phyloP scores from a whole-genome alignment of 2,113 vertebrate genomes.

The Lota lota region DNA sequence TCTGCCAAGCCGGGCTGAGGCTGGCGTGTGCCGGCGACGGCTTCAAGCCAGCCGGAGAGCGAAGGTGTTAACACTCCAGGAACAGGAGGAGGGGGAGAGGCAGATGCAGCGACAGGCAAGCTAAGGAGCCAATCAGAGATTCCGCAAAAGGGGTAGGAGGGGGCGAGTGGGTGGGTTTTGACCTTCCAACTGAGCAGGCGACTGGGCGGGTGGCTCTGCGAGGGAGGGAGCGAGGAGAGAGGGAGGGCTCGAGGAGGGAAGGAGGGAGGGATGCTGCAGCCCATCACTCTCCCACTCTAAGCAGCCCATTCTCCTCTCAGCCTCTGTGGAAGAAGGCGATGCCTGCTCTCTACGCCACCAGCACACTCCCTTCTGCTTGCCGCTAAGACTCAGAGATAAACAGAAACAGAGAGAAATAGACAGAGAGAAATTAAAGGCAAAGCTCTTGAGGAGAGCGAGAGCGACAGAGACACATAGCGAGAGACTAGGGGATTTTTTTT shows the following conservation, averaged over 20 bases:
- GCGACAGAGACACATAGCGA: constrained; percentile 73
- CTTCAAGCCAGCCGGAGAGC: constrained; percentile 65
- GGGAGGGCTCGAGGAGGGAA: constrained; percentile 75
- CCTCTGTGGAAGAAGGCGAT: constrained; percentile 95
- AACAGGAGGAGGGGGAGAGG: constrained; percentile 39
- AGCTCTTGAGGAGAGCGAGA: constrained; percentile 15
- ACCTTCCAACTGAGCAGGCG: constrained; percentile 96
- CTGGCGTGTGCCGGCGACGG: constrained; percentile 68
- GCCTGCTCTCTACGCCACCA: constrained; percentile 89
- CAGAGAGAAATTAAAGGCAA: constrained; percentile 32
- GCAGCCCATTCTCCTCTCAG: constrained; percentile 93
- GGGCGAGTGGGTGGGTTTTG: constrained; percentile 86
- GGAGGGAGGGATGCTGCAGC: constrained; percentile 78
- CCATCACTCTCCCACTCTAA: constrained; percentile 86
- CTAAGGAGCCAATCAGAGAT: constrained; percentile 84
- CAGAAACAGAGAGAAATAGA: constrained; percentile 58
- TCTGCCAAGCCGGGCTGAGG: constrained; percentile 67
- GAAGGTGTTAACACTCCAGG: constrained; percentile 76
- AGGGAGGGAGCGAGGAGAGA: constrained; percentile 72
- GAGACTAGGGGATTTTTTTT: constrained; percentile 50
- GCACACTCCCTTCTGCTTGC: constrained; percentile 85
- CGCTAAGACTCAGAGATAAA: constrained; percentile 76
- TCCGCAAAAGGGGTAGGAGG: constrained; percentile 68
- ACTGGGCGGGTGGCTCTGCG: constrained; percentile 82
- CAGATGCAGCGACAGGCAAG: constrained; percentile 70